phyloP scores from a whole-genome alignment of 2,888 invertebrate species.

The Dasysyrphus albostriatus region DNA sequence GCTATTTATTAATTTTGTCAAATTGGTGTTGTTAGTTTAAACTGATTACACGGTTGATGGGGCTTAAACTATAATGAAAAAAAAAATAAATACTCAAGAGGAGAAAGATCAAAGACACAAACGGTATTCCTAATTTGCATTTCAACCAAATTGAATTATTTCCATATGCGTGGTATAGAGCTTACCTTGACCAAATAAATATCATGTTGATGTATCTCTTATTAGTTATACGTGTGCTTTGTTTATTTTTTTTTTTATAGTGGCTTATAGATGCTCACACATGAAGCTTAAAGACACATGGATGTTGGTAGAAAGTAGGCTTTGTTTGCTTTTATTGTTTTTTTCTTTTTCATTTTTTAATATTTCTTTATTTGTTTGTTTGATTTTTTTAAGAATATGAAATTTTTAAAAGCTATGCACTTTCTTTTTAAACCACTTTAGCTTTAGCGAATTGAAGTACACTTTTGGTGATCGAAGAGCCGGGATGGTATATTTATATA shows the following conservation, averaged over 20 bases:
- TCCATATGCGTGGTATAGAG: slow-evolving; percentile 33
- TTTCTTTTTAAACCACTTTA: slow-evolving; percentile 60
- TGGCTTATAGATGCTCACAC: slow-evolving; percentile 36
- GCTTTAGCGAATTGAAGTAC: slow-evolving; percentile 51
- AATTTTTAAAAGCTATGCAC: slow-evolving; percentile 43
- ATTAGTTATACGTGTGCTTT: background rate
- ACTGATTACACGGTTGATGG: slow-evolving; percentile 34
- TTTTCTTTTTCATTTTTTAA: slow-evolving; percentile 51
- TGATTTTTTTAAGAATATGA: slow-evolving; percentile 36
- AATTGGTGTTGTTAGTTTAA: slow-evolving; percentile 33
- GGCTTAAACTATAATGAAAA: background rate
- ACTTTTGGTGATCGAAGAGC: slow-evolving; percentile 3
- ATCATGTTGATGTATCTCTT: slow-evolving; percentile 8
- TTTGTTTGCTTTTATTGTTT: slow-evolving; percentile 58
- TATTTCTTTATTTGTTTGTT: slow-evolving; percentile 49
- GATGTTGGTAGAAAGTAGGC: slow-evolving; percentile 61
- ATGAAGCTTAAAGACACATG: slow-evolving; percentile 3
- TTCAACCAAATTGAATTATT: slow-evolving; percentile 52
- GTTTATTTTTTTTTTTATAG: slow-evolving; percentile 8
- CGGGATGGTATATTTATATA: background rate
- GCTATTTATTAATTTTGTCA: slow-evolving; percentile 42
- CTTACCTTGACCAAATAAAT: slow-evolving; percentile 40
- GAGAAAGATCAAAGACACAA: slow-evolving; percentile 35
- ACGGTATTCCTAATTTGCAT: slow-evolving; percentile 61
- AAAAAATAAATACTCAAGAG: background rate